A percentile compares a stretch with the other conserved stretches of the same genome.
Conservation (phyloP, 2,113 vertebrate species). For the Pseudorectes ferrugineus region DNA sequence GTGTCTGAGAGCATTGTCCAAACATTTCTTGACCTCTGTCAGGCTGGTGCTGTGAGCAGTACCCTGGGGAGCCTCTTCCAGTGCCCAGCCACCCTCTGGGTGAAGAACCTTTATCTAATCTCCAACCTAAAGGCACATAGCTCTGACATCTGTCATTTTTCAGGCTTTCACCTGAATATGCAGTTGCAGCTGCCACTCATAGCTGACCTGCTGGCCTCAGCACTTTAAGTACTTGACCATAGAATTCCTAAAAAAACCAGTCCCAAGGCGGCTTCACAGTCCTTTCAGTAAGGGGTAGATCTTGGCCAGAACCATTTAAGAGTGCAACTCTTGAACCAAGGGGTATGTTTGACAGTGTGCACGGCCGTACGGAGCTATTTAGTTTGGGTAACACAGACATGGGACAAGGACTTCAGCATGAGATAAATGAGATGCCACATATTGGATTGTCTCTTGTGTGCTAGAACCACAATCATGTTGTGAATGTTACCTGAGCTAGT, state of each 20-base stretch:
- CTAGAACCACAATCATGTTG: not conserved
- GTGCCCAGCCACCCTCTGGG: not conserved
- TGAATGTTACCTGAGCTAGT: not conserved
- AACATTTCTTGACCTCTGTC: not conserved
- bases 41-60: not conserved
- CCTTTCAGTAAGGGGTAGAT: not conserved
- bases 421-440: not conserved
- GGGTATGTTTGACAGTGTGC: not conserved
- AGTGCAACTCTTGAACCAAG: not conserved
- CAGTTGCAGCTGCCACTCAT: not conserved
- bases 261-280: not conserved
- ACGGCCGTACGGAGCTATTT: not conserved
- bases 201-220: not conserved
- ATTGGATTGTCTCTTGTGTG: not conserved
- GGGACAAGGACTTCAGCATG: not conserved
- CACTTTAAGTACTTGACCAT: not conserved
- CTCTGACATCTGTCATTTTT: not conserved
- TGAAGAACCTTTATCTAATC: not conserved
- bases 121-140: not conserved
- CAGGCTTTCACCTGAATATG: not conserved
- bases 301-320: not conserved
- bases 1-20: not conserved
- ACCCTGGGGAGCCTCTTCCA: not conserved
- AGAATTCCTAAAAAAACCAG: not conserved
- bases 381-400: not conserved